A percentile compares a stretch with the other conserved stretches of the same genome.
Evolutionary conservation across 23 tunicate genomes (phyloP).

Genomic region (Corella eumyota): DNA sequence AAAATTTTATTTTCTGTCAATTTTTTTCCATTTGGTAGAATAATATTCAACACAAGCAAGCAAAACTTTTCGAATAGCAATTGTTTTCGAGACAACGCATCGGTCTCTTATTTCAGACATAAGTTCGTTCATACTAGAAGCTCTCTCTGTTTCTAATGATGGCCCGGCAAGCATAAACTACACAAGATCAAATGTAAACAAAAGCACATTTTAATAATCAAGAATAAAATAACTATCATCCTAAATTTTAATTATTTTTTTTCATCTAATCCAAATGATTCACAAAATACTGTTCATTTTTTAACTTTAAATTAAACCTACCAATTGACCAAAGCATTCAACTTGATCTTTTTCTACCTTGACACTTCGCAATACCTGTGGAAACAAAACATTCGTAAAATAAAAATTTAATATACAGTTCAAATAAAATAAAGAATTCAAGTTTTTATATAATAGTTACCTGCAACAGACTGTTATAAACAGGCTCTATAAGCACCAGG

Average conservation of each 20-base stretch:
- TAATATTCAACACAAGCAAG: slow-evolving; percentile 40
- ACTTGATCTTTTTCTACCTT: slow-evolving; percentile 24
- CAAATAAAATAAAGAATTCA: too few species aligned
- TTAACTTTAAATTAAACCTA: too few species aligned
- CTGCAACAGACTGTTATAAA: slow-evolving; percentile 30
- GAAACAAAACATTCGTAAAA: not conserved
- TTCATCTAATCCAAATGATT: too few species aligned
- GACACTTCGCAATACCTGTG: slow-evolving; percentile 20
- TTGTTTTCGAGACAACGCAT: slow-evolving; percentile 24
- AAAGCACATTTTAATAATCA: too few species aligned
- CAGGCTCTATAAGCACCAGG: slow-evolving; percentile 24
- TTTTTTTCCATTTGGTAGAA: slow-evolving; percentile 43
- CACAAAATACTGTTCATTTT: too few species aligned
- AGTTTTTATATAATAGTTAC: too few species aligned
- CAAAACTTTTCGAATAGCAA: slow-evolving; percentile 11
- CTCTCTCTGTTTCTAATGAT: slow-evolving; percentile 22
- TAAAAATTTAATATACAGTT: too few species aligned
- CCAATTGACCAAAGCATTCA: slow-evolving; percentile 42
- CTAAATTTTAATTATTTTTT: too few species aligned
- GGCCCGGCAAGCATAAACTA: too few species aligned
- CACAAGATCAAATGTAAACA: not conserved
- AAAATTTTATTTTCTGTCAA: too few species aligned
- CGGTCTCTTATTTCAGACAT: slow-evolving; percentile 36
- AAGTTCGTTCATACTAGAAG: slow-evolving; percentile 16
- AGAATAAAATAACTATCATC: too few species aligned